Base-by-base conservation (phyloP, 2,797 vertebrate genomes). In the Xenops minutus region DNA sequence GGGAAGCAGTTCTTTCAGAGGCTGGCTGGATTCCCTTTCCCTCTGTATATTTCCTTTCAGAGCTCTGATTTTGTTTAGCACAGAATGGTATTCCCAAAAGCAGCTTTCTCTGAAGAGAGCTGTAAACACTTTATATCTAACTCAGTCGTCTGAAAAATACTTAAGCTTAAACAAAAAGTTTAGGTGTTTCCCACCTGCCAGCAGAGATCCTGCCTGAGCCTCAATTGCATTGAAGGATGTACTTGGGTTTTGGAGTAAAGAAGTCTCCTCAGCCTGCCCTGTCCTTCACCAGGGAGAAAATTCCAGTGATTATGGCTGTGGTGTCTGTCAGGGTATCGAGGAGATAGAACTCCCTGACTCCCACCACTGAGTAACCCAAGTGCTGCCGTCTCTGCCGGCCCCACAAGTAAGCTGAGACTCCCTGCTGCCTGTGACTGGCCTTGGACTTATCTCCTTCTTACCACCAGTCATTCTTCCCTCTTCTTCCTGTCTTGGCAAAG, bases 291-390 rank as follows among this genome's bases (percentile, higher is more conserved):
- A 29, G 36, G 34, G 29, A 85, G 44, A 73, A 77, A 80, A 71
- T 74, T 1, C 12, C 3, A 3, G 8, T 49, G 59, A 23, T 32
- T 44, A 16, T 52, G 17, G 17, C 37, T 41, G 9, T 61, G 46
- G 27, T 59, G 34, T 62, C 15, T 4, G 1, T 36, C 27, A 2
- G 30, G 26, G 21, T 72, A 54, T 74, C 2, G 1, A 1, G 32
- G 46, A 55, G 23, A 30, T 34, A 67, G 61, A 88, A 23, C 26
- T 66, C 59, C 73, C 56, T 84, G 34, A 66, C 32, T 39, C n/a
- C 30, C 24, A 62, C 21, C 0, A 9, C n/a, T 16, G 9, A 67
- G 54, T 43, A 76, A 37, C 8, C 30, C n/a, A 68, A 51, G 54
- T 46, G 16, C 59, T 83, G 55, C 36, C 1, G 1, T 43, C 18